phyloP scores from a whole-genome alignment of 2,797 vertebrate species.

The Margarornis squamiger region DNA sequence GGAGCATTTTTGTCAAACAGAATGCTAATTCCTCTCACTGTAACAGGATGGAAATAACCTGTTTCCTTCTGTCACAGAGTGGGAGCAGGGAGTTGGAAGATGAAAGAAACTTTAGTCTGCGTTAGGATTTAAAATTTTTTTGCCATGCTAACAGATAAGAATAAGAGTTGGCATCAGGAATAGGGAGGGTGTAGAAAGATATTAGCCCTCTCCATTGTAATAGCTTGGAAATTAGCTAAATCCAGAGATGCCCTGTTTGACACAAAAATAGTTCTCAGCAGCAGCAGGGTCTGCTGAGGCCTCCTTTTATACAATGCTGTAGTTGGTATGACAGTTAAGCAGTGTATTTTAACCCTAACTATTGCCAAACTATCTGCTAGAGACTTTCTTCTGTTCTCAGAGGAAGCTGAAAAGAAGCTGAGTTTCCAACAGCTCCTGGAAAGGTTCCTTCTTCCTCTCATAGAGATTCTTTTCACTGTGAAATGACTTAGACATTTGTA shows the following conservation, averaged over 20 bases:
- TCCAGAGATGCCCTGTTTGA: background rate
- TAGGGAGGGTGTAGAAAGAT: background rate
- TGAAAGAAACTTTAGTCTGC: background rate
- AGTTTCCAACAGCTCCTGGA: background rate
- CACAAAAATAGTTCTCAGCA: background rate
- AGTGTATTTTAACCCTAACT: background rate
- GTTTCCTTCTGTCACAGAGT: background rate
- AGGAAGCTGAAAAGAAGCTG: background rate
- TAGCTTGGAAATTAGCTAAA: background rate
- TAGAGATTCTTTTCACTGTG: background rate
- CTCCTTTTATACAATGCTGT: background rate
- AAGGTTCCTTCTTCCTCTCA: background rate
- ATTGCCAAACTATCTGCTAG: background rate
- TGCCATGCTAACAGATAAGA: background rate
- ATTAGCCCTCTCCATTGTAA: background rate
- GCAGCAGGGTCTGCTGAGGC: background rate
- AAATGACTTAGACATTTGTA: fast-evolving
- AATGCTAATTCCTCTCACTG: background rate
- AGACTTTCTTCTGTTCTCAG: background rate
- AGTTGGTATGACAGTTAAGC: background rate
- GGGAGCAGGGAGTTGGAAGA: fast-evolving
- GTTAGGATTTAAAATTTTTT: background rate
- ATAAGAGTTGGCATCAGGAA: background rate
- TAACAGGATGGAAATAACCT: background rate
- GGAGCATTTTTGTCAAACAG: background rate